Evolutionary conservation across 2,113 vertebrate genomes (phyloP).

Genomic region (Actenoides lindsayi): DNA sequence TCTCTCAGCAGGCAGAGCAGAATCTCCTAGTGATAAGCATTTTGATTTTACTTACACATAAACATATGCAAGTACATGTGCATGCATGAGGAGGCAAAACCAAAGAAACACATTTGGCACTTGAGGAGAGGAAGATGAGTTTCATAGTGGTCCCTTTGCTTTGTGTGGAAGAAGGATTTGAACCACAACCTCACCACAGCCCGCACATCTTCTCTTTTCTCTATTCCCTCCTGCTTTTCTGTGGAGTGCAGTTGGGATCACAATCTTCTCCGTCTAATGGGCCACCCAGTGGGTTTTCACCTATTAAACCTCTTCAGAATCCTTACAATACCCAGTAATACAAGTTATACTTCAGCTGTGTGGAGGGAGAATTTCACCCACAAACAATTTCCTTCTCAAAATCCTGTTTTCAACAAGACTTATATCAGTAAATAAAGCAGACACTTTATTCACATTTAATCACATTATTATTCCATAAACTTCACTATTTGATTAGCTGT

Average conservation of each 20-base stretch:
- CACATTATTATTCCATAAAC: slow-evolving; percentile 7
- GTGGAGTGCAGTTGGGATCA: not conserved
- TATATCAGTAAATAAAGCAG: slow-evolving; percentile 29
- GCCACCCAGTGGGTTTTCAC: not conserved
- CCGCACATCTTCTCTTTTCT: not conserved
- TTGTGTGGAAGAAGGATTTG: not conserved
- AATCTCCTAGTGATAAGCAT: not conserved
- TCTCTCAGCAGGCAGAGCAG: slow-evolving; percentile 6
- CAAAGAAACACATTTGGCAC: not conserved
- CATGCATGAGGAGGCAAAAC: not conserved
- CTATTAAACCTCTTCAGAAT: not conserved
- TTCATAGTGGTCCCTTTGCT: not conserved
- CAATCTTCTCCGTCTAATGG: not conserved
- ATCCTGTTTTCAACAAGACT: slow-evolving; percentile 13
- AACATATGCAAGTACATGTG: not conserved
- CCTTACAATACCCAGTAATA: not conserved
- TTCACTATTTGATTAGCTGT: slow-evolving; percentile 52
- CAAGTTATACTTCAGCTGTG: not conserved
- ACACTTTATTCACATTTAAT: not conserved
- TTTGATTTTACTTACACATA: not conserved
- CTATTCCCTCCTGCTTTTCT: not conserved
- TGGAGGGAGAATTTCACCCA: not conserved
- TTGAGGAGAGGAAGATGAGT: not conserved
- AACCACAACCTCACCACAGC: not conserved
- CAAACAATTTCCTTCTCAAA: not conserved